A percentile compares a stretch with the other conserved stretches of the same genome.
phyloP scores from a whole-genome alignment of 2,113 vertebrate species.

The Entomyzon cyanotis region DNA sequence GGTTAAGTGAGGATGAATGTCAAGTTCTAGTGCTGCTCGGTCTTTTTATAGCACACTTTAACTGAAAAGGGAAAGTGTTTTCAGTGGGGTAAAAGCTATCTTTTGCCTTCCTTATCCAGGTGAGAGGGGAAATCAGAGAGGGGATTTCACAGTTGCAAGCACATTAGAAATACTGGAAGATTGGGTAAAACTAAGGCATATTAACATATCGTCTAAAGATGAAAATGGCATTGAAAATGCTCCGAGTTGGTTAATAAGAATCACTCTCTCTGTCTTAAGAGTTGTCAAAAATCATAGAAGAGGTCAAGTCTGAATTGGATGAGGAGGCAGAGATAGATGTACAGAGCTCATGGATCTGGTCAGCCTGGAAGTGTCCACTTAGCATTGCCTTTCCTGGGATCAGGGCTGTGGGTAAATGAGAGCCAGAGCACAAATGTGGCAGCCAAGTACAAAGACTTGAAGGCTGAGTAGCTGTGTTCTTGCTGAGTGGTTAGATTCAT shows the following conservation, averaged over 20 bases:
- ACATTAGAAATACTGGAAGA: background rate
- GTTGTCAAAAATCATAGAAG: background rate
- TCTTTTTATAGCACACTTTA: background rate
- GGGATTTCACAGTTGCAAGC: background rate
- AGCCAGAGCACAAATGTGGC: no score
- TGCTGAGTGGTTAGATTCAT: background rate
- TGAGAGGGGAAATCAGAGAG: background rate
- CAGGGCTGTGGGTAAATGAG: background rate
- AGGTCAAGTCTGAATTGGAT: background rate
- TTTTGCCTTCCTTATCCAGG: background rate
- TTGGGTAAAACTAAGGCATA: background rate
- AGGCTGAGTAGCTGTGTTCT: background rate
- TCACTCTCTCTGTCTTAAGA: background rate
- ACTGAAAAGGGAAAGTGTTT: background rate
- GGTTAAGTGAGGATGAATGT: background rate
- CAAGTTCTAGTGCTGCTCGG: background rate
- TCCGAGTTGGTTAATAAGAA: background rate
- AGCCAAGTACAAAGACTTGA: background rate
- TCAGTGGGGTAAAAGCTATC: background rate
- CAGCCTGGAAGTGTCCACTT: background rate
- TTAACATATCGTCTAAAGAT: background rate
- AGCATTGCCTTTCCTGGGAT: background rate
- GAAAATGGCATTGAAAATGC: background rate
- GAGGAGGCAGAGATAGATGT: background rate
- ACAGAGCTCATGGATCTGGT: background rate